Evolutionary conservation across 2,113 vertebrate genomes (phyloP).

Genomic region (Alligator sinensis): DNA sequence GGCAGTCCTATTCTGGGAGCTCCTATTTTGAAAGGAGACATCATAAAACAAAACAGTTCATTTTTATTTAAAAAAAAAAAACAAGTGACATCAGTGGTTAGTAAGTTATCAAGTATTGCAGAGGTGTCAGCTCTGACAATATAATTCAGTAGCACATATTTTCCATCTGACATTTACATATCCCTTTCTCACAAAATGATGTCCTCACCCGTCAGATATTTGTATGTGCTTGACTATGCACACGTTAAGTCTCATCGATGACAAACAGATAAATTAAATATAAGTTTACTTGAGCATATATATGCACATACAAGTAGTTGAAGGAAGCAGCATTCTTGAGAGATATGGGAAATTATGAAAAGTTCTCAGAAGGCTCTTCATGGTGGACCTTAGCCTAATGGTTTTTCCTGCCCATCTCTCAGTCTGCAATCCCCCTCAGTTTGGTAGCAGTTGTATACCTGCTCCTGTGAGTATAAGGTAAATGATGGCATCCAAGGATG

Average conservation of each 20-base stretch:
- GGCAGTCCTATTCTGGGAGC: background rate
- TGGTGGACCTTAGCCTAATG: background rate
- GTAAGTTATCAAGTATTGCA: slow-evolving; percentile 47
- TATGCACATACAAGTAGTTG: too few relatives aligned
- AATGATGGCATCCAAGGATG: background rate
- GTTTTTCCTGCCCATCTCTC: background rate
- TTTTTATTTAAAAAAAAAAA: background rate
- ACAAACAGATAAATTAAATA: too few relatives aligned
- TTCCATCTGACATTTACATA: slow-evolving; percentile 43
- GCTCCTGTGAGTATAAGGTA: background rate
- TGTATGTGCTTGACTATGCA: slow-evolving; percentile 9
- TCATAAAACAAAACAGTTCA: background rate
- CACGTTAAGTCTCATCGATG: too few relatives aligned
- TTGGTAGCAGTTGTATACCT: background rate
- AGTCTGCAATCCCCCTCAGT: background rate
- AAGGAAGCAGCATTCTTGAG: background rate
- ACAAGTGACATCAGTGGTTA: slow-evolving; percentile 27
- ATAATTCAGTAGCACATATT: slow-evolving; percentile 48
- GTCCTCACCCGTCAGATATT: slow-evolving; percentile 11
- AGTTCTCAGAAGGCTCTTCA: background rate
- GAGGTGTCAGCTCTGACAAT: slow-evolving; percentile 61
- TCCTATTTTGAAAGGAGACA: background rate
- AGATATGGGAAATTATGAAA: background rate
- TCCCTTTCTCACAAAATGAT: background rate
- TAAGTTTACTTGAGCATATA: too few relatives aligned